Conservation (phyloP, 2,113 vertebrate species). For the Rhinoderma darwinii region DNA sequence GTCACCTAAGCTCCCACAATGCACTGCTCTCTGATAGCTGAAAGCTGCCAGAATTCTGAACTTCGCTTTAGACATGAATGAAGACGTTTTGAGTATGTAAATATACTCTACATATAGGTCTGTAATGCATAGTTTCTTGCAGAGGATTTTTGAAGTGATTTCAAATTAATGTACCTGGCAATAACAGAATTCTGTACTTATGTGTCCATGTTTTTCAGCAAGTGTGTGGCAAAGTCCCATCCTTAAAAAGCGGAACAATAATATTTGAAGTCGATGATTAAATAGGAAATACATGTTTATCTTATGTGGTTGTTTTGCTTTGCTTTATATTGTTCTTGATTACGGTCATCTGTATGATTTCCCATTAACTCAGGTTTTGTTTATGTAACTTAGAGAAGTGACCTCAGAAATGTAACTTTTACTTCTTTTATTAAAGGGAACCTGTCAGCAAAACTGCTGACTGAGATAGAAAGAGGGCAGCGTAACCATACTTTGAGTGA, state of each 20-base stretch:
- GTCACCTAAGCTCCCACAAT: too few relatives aligned
- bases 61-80: too few relatives aligned
- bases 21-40: too few relatives aligned
- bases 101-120: too few relatives aligned
- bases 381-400: constrained; percentile 23
- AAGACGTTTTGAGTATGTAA: too few relatives aligned
- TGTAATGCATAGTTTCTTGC: too few relatives aligned
- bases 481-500: too few relatives aligned
- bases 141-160: too few relatives aligned
- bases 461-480: too few relatives aligned
- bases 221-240: background rate
- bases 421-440: background rate
- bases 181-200: background rate
- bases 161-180: too few relatives aligned
- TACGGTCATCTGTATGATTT: background rate
- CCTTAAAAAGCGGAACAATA: background rate
- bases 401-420: background rate
- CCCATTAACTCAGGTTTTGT: constrained; percentile 17
- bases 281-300: background rate
- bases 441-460: too few relatives aligned
- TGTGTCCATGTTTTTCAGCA: background rate
- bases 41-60: too few relatives aligned
- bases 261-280: background rate
- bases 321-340: background rate
- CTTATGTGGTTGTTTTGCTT: background rate